Base-by-base conservation (phyloP, 2,113 vertebrate genomes). In the Cygnus buccinator region DNA sequence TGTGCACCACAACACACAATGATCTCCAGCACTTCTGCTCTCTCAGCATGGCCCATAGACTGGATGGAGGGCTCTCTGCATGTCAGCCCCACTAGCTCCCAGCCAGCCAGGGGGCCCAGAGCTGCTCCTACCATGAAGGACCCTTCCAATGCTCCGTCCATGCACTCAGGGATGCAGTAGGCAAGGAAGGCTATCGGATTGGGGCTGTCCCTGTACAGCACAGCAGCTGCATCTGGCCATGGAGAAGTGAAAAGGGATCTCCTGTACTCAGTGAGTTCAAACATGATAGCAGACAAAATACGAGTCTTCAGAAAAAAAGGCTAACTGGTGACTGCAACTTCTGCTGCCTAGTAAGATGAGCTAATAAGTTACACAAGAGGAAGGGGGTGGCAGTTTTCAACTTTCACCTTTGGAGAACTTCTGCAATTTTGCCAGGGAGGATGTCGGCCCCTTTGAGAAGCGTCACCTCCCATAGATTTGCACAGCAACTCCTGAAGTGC, bases 401-500 rank as follows among this genome's bases (percentile, higher is more conserved):
- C 90, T 95, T 89, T 63, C 84, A 87, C 57, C 52, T 81, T 71
- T 84, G 35, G 29, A 33, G 59, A 91, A 58, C 44, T 87, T 74
- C 31, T 78, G 73, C 71, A 57, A 4, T 84, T 74, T 95, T 93
- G 74, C 77, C 41, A 46, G 84, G 55, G 61, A 84, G 50, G 57
- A 44, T 59, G 80, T 77, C 54, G 39, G 46, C 77, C 54, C 74
- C 62, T 62, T 89, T 1, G 5, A 78, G 52, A 87, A 84, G 70
- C 2, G 2, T 70, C 59, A 92, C 35, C 23, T 90, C 82, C 35
- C 70, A 59, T 25, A 59, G 52, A 61, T 17, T 70, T 16, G 77
- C 48, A 16, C 1, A 39, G 63, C 13, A 35, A 66, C 19, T 54
- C 35, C 70, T 54, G 26, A 88, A 88, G 62, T 19, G 26, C 9